Percentiles rank a stretch among this genome's conserved stretches.
phyloP scores from a whole-genome alignment of 2,888 invertebrate species.

The Gymnosoma rotundatum region DNA sequence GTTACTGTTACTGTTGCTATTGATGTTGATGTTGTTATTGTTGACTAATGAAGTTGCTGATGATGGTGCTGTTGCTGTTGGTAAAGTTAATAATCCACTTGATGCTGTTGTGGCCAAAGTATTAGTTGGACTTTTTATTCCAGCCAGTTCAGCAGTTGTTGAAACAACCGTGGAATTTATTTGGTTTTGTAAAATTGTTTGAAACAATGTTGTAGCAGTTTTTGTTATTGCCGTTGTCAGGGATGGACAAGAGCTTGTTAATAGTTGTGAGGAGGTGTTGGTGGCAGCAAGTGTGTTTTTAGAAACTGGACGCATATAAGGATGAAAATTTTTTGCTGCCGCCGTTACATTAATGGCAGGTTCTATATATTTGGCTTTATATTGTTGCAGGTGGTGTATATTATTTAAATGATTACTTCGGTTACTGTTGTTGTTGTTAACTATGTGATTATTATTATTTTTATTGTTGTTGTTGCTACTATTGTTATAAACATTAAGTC shows the following conservation, averaged over 20 bases:
- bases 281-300: slow-evolving; percentile 39
- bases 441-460: slow-evolving; percentile 67
- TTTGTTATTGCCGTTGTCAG: too few relatives aligned
- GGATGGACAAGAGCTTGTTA: slow-evolving; percentile 18
- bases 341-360: slow-evolving; percentile 73
- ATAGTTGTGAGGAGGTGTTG: slow-evolving; percentile 69
- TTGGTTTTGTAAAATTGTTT: slow-evolving; percentile 79
- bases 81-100: slow-evolving; percentile 72
- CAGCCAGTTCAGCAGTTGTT: slow-evolving; percentile 59
- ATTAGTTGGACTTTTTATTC: slow-evolving; percentile 66
- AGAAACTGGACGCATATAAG: slow-evolving; percentile 75
- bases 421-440: slow-evolving; percentile 71
- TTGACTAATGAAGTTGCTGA: slow-evolving; percentile 56
- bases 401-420: slow-evolving; percentile 77
- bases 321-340: slow-evolving; percentile 78
- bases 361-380: slow-evolving; percentile 71
- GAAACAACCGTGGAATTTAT: slow-evolving; percentile 78
- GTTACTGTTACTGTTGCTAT: slow-evolving; percentile 72
- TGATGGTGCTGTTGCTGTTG: slow-evolving; percentile 64
- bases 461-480: slow-evolving; percentile 53
- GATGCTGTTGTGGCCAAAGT: slow-evolving; percentile 69
- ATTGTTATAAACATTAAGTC: slow-evolving; percentile 65
- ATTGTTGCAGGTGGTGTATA: slow-evolving; percentile 65
- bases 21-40: slow-evolving; percentile 72
- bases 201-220: slow-evolving; percentile 78